A percentile compares a stretch with the other conserved stretches of the same genome.
Conservation (phyloP, 1,140 invertebrate species). For the Medauroidea extradentata region DNA sequence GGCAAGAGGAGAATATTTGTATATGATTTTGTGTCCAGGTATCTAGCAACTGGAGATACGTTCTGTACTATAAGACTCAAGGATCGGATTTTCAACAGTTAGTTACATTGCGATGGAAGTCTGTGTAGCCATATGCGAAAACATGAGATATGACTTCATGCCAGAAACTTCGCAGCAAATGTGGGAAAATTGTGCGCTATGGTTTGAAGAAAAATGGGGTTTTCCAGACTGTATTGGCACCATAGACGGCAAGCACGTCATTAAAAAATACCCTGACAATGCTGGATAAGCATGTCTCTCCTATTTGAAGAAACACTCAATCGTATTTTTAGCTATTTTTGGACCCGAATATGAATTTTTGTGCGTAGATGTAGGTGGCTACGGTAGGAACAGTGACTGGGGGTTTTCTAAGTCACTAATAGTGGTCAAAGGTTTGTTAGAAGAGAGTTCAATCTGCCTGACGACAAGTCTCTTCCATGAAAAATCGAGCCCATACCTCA, state of each 20-base stretch:
- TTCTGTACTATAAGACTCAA: too few relatives aligned
- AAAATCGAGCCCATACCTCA: too few relatives aligned
- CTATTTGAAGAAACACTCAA: too few relatives aligned
- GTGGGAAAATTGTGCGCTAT: slow-evolving; percentile 19
- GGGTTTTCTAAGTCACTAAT: slow-evolving; percentile 40
- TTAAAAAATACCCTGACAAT: slow-evolving; percentile 17
- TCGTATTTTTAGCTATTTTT: slow-evolving; percentile 44
- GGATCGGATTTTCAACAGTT: too few relatives aligned
- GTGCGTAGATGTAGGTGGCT: slow-evolving; percentile 41
- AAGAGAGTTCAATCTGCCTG: too few relatives aligned
- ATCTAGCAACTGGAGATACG: too few relatives aligned
- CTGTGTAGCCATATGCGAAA: not conserved
- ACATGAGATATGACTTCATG: slow-evolving; percentile 1
- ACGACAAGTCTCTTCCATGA: too few relatives aligned
- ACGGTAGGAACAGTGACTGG: slow-evolving; percentile 42
- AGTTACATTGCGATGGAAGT: not conserved
- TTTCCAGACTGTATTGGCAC: too few relatives aligned
- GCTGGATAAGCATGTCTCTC: slow-evolving; percentile 39
- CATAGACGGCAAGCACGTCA: slow-evolving; percentile 31
- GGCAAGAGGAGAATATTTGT: too few relatives aligned
- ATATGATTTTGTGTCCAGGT: too few relatives aligned
- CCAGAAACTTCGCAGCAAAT: slow-evolving; percentile 5
- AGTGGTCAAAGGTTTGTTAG: too few relatives aligned
- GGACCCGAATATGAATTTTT: slow-evolving; percentile 46
- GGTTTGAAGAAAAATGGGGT: slow-evolving; percentile 25